Evolutionary conservation across 23 tunicate species (phyloP).

Genomic region (Halocynthia roretzi): DNA sequence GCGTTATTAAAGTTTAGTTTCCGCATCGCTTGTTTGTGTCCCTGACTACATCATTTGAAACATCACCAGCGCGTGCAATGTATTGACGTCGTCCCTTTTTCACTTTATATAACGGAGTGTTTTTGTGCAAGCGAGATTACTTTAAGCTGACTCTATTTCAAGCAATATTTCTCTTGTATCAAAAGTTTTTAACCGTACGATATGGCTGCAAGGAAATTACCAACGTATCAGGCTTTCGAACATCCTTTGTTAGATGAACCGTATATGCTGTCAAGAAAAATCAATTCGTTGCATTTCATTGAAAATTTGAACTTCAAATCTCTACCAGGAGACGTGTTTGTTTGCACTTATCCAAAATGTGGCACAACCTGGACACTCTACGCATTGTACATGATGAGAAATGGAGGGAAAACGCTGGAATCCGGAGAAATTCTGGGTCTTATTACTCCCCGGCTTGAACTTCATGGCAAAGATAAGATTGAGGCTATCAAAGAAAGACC

Average conservation of each 20-base stretch:
- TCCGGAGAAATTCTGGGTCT: background rate
- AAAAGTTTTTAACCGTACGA: too few relatives aligned
- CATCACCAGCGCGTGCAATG: too few relatives aligned
- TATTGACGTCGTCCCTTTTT: too few relatives aligned
- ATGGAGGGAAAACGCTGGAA: background rate
- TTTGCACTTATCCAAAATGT: conserved; percentile 23
- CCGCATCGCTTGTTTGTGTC: too few relatives aligned
- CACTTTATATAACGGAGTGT: too few relatives aligned
- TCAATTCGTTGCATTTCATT: background rate
- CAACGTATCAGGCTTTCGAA: background rate
- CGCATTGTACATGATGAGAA: conserved; percentile 5
- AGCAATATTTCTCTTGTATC: too few relatives aligned
- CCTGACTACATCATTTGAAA: too few relatives aligned
- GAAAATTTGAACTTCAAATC: background rate
- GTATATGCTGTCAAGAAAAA: background rate
- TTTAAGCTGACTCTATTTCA: too few relatives aligned
- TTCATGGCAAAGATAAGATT: conserved; percentile 1
- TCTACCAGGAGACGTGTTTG: conserved; percentile 7
- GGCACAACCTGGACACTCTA: conserved; percentile 25
- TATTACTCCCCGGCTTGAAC: background rate
- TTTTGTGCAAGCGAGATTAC: too few relatives aligned
- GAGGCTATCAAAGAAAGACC: background rate
- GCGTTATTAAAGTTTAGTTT: too few relatives aligned
- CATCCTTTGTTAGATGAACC: background rate
- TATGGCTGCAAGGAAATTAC: too few relatives aligned